Evolutionary conservation across 2,797 vertebrate species (phyloP).

Genomic region (Neomorphus geoffroyi): DNA sequence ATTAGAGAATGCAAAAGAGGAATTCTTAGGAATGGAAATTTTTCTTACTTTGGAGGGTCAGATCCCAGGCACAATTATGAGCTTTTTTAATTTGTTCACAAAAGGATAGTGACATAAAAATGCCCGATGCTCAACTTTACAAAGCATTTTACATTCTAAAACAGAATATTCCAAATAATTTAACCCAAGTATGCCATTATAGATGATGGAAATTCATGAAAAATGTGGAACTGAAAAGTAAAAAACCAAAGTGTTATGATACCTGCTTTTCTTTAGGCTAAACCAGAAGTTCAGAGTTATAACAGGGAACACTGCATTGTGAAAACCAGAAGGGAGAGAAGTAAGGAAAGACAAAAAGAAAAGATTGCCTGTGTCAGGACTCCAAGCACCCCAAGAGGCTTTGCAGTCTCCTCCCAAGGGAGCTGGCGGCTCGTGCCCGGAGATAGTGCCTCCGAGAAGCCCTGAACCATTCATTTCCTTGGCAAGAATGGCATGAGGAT

Average conservation of each 20-base stretch:
- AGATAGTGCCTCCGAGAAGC: neutral
- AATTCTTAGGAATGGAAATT: neutral
- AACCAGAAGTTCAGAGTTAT: neutral
- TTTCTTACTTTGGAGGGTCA: neutral
- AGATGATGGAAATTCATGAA: neutral
- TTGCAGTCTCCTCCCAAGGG: neutral
- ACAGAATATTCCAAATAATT: neutral
- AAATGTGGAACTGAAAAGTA: neutral
- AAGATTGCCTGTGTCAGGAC: neutral
- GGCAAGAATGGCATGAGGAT: neutral
- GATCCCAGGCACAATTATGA: neutral
- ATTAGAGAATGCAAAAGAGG: neutral
- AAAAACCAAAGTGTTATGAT: neutral
- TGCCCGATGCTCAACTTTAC: neutral
- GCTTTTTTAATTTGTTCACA: neutral
- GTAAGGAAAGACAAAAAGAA: neutral
- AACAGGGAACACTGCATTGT: neutral
- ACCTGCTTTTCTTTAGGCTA: neutral
- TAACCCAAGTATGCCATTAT: neutral
- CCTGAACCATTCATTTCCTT: too few relatives aligned
- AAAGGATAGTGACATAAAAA: neutral
- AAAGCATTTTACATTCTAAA: neutral
- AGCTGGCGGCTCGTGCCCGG: accelerated
- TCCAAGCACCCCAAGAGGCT: neutral
- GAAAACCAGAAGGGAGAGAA: neutral